Percentiles rank a stretch among this genome's conserved stretches.
These are phyloP conservation scores for Benthosema pterotum DNA, from an alignment of 2,797 vertebrate species.

Conservation along the genomic window DNA sequence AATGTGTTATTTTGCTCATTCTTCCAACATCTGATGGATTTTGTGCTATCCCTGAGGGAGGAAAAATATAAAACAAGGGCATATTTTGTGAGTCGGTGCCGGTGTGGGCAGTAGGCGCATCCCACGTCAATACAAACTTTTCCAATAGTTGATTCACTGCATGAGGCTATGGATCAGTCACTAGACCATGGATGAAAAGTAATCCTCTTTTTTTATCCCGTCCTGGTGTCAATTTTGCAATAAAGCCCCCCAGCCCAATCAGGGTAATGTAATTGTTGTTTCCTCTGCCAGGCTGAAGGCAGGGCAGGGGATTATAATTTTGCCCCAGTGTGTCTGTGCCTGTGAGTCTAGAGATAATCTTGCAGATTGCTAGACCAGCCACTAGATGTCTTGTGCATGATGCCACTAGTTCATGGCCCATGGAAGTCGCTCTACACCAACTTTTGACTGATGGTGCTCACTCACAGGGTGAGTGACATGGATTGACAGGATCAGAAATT, in stretches of 20 bases:
- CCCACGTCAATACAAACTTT: slow-evolving; percentile 35
- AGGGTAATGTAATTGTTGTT: slow-evolving; percentile 34
- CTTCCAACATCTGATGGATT: slow-evolving; percentile 41
- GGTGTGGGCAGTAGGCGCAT: slow-evolving; percentile 9
- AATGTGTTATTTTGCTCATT: slow-evolving; percentile 51
- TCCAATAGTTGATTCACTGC: slow-evolving; percentile 35
- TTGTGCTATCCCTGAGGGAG: slow-evolving; percentile 27
- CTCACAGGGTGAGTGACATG: too few species aligned
- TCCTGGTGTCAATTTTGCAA: slow-evolving; percentile 35
- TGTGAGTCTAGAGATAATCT: too few species aligned
- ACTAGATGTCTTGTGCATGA: too few species aligned
- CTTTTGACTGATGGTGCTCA: too few species aligned
- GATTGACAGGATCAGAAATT: too few species aligned
- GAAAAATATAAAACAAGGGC: slow-evolving; percentile 33
- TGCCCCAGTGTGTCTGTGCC: too few species aligned
- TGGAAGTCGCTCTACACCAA: too few species aligned
- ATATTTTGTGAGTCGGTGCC: slow-evolving; percentile 27
- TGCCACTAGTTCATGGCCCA: too few species aligned
- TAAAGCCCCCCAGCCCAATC: slow-evolving; percentile 37
- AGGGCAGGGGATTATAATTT: too few species aligned
- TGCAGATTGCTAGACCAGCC: too few species aligned
- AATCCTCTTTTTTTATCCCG: slow-evolving; percentile 36
- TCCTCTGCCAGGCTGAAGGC: slow-evolving; percentile 5
- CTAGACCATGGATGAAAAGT: slow-evolving; percentile 12
- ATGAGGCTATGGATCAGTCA: neutral